These are phyloP conservation scores for Lycophotia porphyrea DNA, from an alignment of 2,888 invertebrate genomes.

Conservation along the genomic window DNA sequence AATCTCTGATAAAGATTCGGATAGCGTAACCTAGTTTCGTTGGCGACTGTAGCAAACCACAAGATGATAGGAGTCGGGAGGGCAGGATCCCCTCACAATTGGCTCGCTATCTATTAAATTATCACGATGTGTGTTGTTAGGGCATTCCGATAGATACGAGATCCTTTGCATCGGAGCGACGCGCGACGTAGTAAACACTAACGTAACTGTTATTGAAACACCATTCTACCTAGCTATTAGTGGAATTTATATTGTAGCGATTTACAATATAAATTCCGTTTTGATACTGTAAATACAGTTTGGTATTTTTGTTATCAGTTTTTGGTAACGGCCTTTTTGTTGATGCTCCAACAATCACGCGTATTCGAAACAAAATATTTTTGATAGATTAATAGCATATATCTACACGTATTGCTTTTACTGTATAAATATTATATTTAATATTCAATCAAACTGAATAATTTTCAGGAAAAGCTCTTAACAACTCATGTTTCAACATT, in stretches of 20 bases:
- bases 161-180: constrained; percentile 6
- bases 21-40: constrained; percentile 12
- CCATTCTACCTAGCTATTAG: neutral
- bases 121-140: constrained; percentile 44
- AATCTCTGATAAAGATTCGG: neutral
- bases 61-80: constrained; percentile 52
- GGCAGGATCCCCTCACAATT: constrained; percentile 22
- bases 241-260: neutral
- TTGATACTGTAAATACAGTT: constrained; percentile 15
- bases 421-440: constrained; percentile 12
- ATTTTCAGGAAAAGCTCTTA: constrained; percentile 21
- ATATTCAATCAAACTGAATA: constrained; percentile 38
- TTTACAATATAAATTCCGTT: constrained; percentile 17
- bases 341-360: neutral
- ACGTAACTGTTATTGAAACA: constrained; percentile 7
- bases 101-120: constrained; percentile 55
- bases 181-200: constrained; percentile 21
- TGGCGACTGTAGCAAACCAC: constrained; percentile 32
- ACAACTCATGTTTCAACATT: constrained; percentile 25
- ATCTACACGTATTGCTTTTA: constrained; percentile 4
- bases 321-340: constrained; percentile 1
- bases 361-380: constrained; percentile 5
- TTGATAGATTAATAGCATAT: neutral
- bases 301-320: constrained; percentile 12
- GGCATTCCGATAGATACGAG: constrained; percentile 8